Conservation (phyloP, 2,797 vertebrate species). For the Malurus splendens region DNA sequence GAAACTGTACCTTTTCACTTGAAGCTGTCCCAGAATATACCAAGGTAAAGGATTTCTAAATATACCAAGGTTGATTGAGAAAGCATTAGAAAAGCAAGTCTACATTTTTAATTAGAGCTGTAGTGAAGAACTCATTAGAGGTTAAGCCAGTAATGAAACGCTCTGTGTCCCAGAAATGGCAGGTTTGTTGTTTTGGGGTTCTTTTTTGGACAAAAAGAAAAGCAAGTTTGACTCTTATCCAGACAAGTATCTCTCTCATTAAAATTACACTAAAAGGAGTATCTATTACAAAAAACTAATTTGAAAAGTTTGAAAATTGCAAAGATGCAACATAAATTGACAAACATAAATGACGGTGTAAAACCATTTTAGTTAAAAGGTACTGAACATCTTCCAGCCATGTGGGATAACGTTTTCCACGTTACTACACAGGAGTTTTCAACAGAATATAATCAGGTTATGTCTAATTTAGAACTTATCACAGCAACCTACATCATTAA, state of each 20-base stretch:
- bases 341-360: not conserved
- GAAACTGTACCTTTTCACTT: not conserved
- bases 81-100: conserved; percentile 7
- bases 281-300: not conserved
- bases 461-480: not conserved
- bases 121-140: not conserved
- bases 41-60: conserved; percentile 21
- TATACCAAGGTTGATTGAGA: conserved; percentile 21
- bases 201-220: not conserved
- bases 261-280: not conserved
- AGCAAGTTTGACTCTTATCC: not conserved
- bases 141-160: not conserved
- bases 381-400: not conserved
- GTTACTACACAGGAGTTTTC: not conserved
- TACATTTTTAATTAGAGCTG: not conserved
- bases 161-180: not conserved
- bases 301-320: not conserved
- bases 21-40: not conserved
- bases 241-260: not conserved
- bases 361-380: not conserved
- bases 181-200: not conserved
- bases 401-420: not conserved
- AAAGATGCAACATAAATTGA: not conserved
- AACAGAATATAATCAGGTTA: not conserved
- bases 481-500: not conserved